Base-by-base conservation (phyloP, 2,797 vertebrate genomes). In the Apogon talboti region DNA sequence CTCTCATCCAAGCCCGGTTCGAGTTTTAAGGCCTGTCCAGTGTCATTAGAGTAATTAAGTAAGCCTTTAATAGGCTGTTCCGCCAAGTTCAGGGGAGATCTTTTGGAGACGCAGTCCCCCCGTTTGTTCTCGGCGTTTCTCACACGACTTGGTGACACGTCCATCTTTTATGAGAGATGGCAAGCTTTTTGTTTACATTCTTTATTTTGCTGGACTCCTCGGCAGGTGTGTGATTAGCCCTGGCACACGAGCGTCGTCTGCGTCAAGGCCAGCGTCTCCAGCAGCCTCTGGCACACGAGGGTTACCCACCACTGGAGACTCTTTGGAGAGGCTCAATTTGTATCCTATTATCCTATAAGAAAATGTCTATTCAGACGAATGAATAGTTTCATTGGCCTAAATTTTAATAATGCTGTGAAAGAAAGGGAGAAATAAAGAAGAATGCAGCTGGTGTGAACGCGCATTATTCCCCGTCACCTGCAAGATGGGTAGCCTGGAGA, bases 51-150 rank as follows among this genome's bases (percentile, higher is more conserved):
- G 96, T 96, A 98, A 98, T 98, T 96, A 97, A 97, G 96, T 97
- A 98, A 98, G 96, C 96, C 95, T 95, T 97, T 97, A 98, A 98
- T 97, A 96, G 97, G 97, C 97, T 98, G 97, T 98, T 98, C 97
- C 97, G 96, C 97, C 96, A 92, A 95, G 96, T 96, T 97, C 95
- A 96, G 95, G 95, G 96, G 95, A 95, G 96, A 95, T 92, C 96
- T 94, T 95, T 95, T 95, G 95, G 95, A 96, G 95, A 95, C 93
- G 83, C 94, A 96, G 95, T 95, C 94, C 94, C 95, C 93, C 92
- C 95, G 94, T 96, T 96, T 95, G 96, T 96, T 96, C 96, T 92
- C 94, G 90, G 94, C 94, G 94, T 96, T 97, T 97, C 96, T 98
- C 97, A 97, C 97, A 95, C 96, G 96, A 98, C 96, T 97, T 96